These are phyloP conservation scores for Aptenodytes patagonicus DNA, from an alignment of 2,113 vertebrate species.

Conservation along the genomic window DNA sequence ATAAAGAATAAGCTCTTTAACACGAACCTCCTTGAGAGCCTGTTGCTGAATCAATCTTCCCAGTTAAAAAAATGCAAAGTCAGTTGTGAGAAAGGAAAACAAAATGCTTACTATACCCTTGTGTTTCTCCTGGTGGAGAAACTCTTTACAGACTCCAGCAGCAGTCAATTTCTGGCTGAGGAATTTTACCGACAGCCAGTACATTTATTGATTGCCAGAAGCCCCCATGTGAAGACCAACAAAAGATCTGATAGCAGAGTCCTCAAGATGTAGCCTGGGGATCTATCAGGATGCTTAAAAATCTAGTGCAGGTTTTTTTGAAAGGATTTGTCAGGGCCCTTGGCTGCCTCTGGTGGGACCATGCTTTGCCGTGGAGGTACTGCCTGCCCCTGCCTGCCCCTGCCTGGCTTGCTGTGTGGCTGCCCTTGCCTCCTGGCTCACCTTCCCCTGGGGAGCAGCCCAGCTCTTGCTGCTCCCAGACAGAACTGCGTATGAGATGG, in stretches of 20 bases:
- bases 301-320: neutral
- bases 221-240: neutral
- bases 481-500: neutral
- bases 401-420: neutral
- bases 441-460: neutral
- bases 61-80: neutral
- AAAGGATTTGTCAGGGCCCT: neutral
- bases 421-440: neutral
- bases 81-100: neutral
- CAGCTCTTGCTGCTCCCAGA: neutral
- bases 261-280: neutral
- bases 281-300: neutral
- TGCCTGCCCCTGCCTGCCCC: neutral
- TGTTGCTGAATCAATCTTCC: neutral
- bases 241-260: neutral
- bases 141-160: neutral
- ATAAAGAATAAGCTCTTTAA: neutral
- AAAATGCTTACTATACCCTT: neutral
- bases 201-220: neutral
- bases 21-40: neutral
- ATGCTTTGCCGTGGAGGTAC: rapidly evolving
- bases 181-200: neutral
- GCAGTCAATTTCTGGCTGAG: neutral
- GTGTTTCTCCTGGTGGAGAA: neutral
- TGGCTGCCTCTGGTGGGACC: neutral